Conservation (phyloP, 1,140 invertebrate species). For the Drusus annulatus region DNA sequence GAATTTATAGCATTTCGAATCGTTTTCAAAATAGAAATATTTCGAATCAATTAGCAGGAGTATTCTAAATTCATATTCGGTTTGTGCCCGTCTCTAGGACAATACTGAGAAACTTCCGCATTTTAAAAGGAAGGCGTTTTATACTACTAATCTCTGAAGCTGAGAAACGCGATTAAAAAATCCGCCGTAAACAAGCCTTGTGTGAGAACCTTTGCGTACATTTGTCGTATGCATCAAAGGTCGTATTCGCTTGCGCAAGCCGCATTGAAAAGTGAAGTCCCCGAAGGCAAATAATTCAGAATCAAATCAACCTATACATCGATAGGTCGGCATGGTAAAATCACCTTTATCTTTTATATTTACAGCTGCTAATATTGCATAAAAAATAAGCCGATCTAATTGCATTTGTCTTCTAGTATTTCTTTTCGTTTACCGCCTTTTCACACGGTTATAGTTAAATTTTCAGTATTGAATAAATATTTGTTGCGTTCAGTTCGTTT, state of each 20-base stretch:
- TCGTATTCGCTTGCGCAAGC: constrained; percentile 30
- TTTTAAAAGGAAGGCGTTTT: too few relatives aligned
- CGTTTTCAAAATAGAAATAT: too few relatives aligned
- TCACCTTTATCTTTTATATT: background rate
- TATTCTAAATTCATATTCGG: too few relatives aligned
- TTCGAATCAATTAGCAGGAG: too few relatives aligned
- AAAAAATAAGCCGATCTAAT: background rate
- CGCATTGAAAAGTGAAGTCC: constrained; percentile 25
- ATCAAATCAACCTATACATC: background rate
- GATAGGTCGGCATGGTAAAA: background rate
- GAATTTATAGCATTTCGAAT: too few relatives aligned
- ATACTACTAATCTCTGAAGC: too few relatives aligned
- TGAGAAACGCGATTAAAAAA: background rate
- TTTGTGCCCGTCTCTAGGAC: too few relatives aligned
- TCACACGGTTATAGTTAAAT: background rate
- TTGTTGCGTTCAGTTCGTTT: background rate
- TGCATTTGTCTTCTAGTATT: background rate
- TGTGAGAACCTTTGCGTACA: constrained; percentile 3
- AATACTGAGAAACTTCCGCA: too few relatives aligned
- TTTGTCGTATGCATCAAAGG: constrained; percentile 27
- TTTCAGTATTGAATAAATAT: background rate
- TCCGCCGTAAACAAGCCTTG: background rate
- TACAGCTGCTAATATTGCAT: background rate
- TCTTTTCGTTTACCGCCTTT: background rate
- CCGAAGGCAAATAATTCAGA: background rate